A percentile compares a stretch with the other conserved stretches of the same genome.
phyloP scores from a whole-genome alignment of 2,888 invertebrate species.

The Nemapogon koenigi region DNA sequence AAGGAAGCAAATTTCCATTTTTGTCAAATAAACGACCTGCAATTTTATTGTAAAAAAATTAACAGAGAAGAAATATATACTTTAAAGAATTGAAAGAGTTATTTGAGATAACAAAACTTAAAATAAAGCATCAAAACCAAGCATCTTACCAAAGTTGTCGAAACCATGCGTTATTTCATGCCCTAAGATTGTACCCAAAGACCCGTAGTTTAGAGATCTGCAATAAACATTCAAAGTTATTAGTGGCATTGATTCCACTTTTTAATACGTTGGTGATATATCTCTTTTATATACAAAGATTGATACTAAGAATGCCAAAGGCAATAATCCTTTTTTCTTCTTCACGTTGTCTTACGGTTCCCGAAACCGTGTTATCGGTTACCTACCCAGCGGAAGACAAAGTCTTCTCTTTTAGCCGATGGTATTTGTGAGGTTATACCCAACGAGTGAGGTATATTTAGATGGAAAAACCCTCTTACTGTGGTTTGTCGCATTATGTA shows the following conservation, averaged over 20 bases:
- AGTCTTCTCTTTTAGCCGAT: too few species aligned
- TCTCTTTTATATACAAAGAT: too few species aligned
- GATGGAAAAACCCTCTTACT: too few species aligned
- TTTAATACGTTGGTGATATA: neutral
- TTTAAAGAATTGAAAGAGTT: too few species aligned
- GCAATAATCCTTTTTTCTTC: too few species aligned
- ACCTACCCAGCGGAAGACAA: too few species aligned
- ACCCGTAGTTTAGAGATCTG: conserved; percentile 84
- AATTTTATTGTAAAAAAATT: conserved; percentile 8
- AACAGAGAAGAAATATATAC: neutral
- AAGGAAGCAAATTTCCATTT: conserved; percentile 83
- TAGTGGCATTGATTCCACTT: neutral
- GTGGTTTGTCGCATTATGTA: too few species aligned
- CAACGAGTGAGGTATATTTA: too few species aligned
- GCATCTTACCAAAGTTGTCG: conserved; percentile 58
- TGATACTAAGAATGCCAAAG: too few species aligned
- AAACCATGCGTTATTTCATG: conserved; percentile 74
- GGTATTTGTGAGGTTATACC: too few species aligned
- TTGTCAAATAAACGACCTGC: conserved; percentile 84
- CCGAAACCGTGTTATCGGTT: too few species aligned
- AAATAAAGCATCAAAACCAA: neutral
- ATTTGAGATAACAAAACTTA: neutral
- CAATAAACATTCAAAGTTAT: conserved; percentile 20
- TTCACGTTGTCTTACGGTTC: too few species aligned
- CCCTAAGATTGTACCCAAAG: conserved; percentile 79